Base-by-base conservation (phyloP, 2,113 vertebrate species). In the Tachysurus vachellii region DNA sequence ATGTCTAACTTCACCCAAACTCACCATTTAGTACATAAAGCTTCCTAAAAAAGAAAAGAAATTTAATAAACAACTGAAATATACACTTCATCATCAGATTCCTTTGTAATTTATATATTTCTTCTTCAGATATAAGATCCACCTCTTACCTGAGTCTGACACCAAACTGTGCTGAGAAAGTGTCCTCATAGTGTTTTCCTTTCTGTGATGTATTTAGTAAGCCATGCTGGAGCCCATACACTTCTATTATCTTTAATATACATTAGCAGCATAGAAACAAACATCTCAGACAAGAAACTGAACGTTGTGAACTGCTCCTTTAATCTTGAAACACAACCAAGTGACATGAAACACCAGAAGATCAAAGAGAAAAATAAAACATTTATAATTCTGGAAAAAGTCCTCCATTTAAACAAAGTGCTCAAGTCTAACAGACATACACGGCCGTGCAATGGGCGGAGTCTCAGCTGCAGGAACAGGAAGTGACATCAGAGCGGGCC, bases 401-500 rank as follows among this genome's bases (percentile, higher is more conserved):
- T 59, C 19, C 54, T 36, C 28, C 56, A 6, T 80, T 80, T 80
- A 23, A 42, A 59, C 79, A 80, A 80, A 80, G 77, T 80, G 77
- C 77, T 80, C 10, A 21, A 21, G 53, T 59, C 16, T 80, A n/a
- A 56, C 53, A 17, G 14, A 31, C 75, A 2, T 44, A 53, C 26
- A 54, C 53, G 8, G 54, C 19, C 10, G 28, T 42, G 79, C 3
- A 10, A 12, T 23, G 31, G 79, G 56, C 54, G 19, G 79, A 31
- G 79, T 42, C 79, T 80, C 56, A 61, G 54, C 28, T 80, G 56
- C 54, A 36, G 56, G 79, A 61, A 80, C 79, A 80, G 79, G 56
- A 80, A 80, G 54, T 61, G 56, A 80, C 79, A 80, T 42, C 56
- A 80, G 19, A 26, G 28, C 13, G 28, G 56, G 31, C 42, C 50